phyloP scores from a whole-genome alignment of 2,113 vertebrate species.

The Ivindomyrus marchei region DNA sequence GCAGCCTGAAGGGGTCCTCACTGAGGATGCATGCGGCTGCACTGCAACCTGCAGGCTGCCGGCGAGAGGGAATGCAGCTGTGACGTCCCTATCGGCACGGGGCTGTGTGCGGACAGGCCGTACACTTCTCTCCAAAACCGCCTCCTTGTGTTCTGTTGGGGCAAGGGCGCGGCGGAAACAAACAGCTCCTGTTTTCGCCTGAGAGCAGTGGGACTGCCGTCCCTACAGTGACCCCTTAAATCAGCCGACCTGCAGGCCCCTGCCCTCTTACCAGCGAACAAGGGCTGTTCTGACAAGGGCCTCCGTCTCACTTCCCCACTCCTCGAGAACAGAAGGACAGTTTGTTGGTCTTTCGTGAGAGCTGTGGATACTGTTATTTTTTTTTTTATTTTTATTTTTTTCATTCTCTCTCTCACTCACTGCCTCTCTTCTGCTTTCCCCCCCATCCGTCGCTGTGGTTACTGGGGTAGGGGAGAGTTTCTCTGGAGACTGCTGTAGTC shows the following conservation, averaged over 20 bases:
- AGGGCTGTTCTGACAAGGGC: not conserved
- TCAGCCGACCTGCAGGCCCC: not conserved
- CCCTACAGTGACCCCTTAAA: slow-evolving; percentile 14
- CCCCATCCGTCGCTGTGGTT: slow-evolving; percentile 58
- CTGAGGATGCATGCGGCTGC: not conserved
- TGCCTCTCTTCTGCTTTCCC: slow-evolving; percentile 31
- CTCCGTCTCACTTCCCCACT: not conserved
- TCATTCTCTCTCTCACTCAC: slow-evolving; percentile 15
- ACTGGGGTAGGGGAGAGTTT: slow-evolving; percentile 45
- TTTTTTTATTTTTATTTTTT: not conserved
- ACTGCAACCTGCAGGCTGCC: not conserved
- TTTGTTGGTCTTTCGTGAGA: slow-evolving; percentile 20
- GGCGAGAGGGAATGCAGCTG: not conserved
- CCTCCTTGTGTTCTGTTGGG: not conserved
- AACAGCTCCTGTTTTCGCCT: slow-evolving; percentile 11
- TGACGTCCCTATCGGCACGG: not conserved
- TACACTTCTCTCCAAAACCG: not conserved
- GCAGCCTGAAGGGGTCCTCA: not conserved
- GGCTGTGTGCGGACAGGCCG: not conserved
- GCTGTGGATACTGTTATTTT: slow-evolving; percentile 13
- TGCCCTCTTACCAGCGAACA: not conserved
- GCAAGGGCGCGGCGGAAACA: not conserved
- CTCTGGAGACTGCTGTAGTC: slow-evolving; percentile 55
- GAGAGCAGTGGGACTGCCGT: not conserved
- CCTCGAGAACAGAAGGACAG: slow-evolving; percentile 12